A percentile compares a stretch with the other conserved stretches of the same genome.
Evolutionary conservation across 2,888 invertebrate genomes (phyloP).

Genomic region (Drosophila colorata): DNA sequence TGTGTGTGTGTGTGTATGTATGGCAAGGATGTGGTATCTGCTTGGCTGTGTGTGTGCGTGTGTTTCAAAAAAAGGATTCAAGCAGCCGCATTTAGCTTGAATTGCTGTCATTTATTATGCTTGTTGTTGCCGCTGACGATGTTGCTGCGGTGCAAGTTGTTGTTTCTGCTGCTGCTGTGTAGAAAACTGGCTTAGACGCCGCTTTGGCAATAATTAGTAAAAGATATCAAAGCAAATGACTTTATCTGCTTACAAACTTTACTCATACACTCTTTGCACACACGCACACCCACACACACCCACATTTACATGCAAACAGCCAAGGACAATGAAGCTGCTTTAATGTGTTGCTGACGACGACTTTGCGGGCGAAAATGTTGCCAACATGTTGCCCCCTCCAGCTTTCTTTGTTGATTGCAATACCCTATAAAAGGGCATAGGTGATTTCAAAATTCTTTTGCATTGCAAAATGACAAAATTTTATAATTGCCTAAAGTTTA

Average conservation of each 20-base stretch:
- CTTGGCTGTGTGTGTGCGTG: constrained; percentile 17
- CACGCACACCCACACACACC: constrained; percentile 24
- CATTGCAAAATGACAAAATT: neutral
- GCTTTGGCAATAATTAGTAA: constrained; percentile 78
- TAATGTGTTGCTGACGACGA: constrained; percentile 64
- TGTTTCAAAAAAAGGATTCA: constrained; percentile 66
- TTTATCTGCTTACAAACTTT: constrained; percentile 76
- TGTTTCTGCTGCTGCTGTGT: constrained; percentile 40
- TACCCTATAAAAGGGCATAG: constrained; percentile 25
- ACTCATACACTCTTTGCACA: constrained; percentile 52
- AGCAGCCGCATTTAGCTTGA: constrained; percentile 76
- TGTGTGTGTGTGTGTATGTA: constrained; percentile 21
- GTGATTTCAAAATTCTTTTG: neutral
- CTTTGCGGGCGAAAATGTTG: constrained; percentile 30
- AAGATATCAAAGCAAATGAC: constrained; percentile 81
- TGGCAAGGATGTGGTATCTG: constrained; percentile 37
- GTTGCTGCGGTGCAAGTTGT: constrained; percentile 37
- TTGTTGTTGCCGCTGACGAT: constrained; percentile 55
- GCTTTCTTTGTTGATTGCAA: constrained; percentile 30
- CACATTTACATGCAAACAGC: constrained; percentile 21
- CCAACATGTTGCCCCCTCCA: constrained; percentile 27
- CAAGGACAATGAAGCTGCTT: constrained; percentile 71
- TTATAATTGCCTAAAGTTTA: neutral
- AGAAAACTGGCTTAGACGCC: constrained; percentile 68
- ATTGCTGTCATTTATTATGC: constrained; percentile 79